Evolutionary conservation across 1,140 invertebrate species (phyloP), one percentile per base, ranked within the genome.

Genomic region (Leptestheria dahalacensis): DNA sequence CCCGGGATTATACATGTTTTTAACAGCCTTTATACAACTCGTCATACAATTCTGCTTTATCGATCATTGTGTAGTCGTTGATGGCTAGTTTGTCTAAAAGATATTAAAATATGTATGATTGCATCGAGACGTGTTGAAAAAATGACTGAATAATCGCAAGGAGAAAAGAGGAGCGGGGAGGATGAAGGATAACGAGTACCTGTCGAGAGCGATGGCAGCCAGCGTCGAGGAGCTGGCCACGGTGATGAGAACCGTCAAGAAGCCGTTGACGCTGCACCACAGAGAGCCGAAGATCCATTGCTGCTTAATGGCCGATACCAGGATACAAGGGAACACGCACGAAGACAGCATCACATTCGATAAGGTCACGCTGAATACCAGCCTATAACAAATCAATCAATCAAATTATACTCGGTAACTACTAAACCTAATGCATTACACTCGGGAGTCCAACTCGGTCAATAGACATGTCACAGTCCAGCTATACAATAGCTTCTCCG

Each of bases 291-390:
- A 61, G n/a, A 52, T 54, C 62, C 62, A 61, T 48, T 62, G 26
- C 23, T 62, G 41, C 21, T 58, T 26, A 20, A 58, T 52, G 18
- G 49, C 21, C 23, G 60, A 62, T 28, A 47, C 58, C 21, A 63
- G 29, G 12, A 61, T 61, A 46, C 63, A 55, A 24, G 63, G 63
- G 12, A 64, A 52, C 1, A 64, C 26, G 18, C 54, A 29, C 25
- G 61, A 55, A 18, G 50, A 47, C 29, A 62, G 57, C 18, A 61
- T 48, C 52, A 55, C 48, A 58, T 64, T 62, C n/a, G 62, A 60
- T 21, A 53, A 51, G 23, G 63, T 64, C 61, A 64, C 25, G 51
- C 60, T 64, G 29, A 64, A 64, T 46, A 63, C 63, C 47, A 64
- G 48, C 57, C 63, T 64, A 15, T 11, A 26, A 29, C 15, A 29